These are phyloP conservation scores for Liasis olivaceus DNA, from an alignment of 2,797 vertebrate species.

Conservation along the genomic window DNA sequence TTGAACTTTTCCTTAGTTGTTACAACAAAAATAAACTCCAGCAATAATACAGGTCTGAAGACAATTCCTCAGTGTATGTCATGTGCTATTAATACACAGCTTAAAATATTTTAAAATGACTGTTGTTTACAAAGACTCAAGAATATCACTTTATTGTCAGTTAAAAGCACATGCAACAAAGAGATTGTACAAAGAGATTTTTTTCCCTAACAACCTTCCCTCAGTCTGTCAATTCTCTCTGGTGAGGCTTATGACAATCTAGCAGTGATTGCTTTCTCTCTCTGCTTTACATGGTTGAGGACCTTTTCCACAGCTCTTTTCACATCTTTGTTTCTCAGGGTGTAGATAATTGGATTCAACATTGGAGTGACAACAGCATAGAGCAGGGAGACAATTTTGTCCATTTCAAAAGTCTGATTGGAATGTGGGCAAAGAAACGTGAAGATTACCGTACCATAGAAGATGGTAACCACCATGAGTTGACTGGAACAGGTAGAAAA, in stretches of 20 bases:
- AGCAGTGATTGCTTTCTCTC: background rate
- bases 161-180: background rate
- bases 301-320: slow-evolving; percentile 11
- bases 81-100: background rate
- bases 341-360: slow-evolving; percentile 53
- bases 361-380: slow-evolving; percentile 26
- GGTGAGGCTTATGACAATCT: background rate
- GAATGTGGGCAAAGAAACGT: slow-evolving; percentile 36
- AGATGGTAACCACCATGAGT: slow-evolving; percentile 18
- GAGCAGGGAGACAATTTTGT: slow-evolving; percentile 31
- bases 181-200: background rate
- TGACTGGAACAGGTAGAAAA: slow-evolving; percentile 47
- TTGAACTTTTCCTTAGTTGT: background rate
- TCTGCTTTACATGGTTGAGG: background rate
- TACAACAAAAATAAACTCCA: background rate
- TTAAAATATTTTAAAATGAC: background rate
- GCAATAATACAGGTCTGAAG: background rate
- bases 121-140: background rate
- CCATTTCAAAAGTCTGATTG: background rate
- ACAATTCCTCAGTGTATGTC: background rate
- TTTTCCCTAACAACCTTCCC: background rate
- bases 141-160: background rate
- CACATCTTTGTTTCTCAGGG: slow-evolving; percentile 46
- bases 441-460: slow-evolving; percentile 11
- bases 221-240: background rate